Evolutionary conservation across 2,113 vertebrate genomes (phyloP), one percentile per base, ranked within the genome.

Genomic region (Eclectus roratus): DNA sequence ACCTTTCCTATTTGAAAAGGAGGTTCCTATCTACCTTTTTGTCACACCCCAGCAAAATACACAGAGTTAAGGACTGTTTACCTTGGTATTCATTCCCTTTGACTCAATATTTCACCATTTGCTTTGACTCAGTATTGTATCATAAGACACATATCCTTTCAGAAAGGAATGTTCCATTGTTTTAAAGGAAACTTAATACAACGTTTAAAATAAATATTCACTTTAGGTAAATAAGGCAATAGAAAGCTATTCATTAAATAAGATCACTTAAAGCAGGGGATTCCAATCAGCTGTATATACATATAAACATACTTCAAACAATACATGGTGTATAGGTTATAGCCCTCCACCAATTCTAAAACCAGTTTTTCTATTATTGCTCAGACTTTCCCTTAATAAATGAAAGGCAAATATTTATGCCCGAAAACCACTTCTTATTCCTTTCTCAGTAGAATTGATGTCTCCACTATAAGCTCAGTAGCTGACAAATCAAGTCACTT

Each of bases 1-100:
- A 89, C 80, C 91, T 86, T 80, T 95, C 21, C 13, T 83, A 58
- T 94, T 96, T 95, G 69, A 71, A 92, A 79, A 91, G 65, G n/a
- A 78, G 65, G 76, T 37, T 84, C 65, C 85, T 96, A 88, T 93
- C 82, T 90, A n/a, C 65, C 21, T 74, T 95, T 88, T 74, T 92
- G 90, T 92, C 86, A 89, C 88, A 20, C 23, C 92, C 66, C 46
- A 88, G 53, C 7, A 95, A 91, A 96, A 91, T 9, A 93, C 83
- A 92, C 77, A 91, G 39, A 94, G 83, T 69, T 88, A 92, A 95
- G 82, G 69, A 72, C 47, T 94, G 80, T 94, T 96, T 96, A 74
- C 65, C 39, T 81, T 77, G 2, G 3, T 79, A 71, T 61, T 85
- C 78, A 56, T 53, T 91, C 61, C 80, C 18, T 91, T 81, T 91